Base-by-base conservation (phyloP, 2,888 invertebrate genomes). In the Eilema depressum region DNA sequence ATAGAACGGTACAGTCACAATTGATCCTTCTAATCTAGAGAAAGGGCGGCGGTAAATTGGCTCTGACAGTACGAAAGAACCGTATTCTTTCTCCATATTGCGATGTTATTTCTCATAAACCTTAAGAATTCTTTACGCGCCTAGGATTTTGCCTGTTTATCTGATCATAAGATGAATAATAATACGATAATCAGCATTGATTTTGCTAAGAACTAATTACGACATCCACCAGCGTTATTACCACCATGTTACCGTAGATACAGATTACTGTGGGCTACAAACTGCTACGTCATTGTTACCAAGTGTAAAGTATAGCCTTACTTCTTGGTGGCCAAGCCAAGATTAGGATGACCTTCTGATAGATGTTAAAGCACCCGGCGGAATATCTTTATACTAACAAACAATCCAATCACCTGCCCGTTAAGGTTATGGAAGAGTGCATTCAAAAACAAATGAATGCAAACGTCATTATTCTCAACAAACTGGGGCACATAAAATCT, bases 1-100 rank as follows among this genome's bases (percentile, higher is more conserved):
- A 71, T 63, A 71, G 63, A 68, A 56, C 33, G 63, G 60, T 73
- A 65, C 62, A 73, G 63, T 71, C 72, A 73, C 3, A 30, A 78
- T 78, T 77, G 76, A 80, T 79, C 75, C 74, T 71, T 81, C 78
- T 77, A 78, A 80, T 80, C 74, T 77, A 68, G 69, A 69, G 69
- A 63, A 72, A 63, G 67, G 63, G 70, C 76, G 68, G 68, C 70
- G 66, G 63, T 56, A 74, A 77, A 83, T 76, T 74, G 70, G 75
- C 56, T n/a, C 56, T 70, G 66, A 82, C 67, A 78, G 77, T 76
- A 64, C 69, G 68, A 66, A 81, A 76, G 63, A 71, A 72, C 62
- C 11, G 33, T 70, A 64, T 57, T 28, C 25, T n/a, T 30, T 41
- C 47, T 74, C 11, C 5, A 25, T 25, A 23, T 17, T 26, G 59